These are phyloP conservation scores for Phortica variegata DNA, from an alignment of 1,140 invertebrate genomes.

Conservation along the genomic window DNA sequence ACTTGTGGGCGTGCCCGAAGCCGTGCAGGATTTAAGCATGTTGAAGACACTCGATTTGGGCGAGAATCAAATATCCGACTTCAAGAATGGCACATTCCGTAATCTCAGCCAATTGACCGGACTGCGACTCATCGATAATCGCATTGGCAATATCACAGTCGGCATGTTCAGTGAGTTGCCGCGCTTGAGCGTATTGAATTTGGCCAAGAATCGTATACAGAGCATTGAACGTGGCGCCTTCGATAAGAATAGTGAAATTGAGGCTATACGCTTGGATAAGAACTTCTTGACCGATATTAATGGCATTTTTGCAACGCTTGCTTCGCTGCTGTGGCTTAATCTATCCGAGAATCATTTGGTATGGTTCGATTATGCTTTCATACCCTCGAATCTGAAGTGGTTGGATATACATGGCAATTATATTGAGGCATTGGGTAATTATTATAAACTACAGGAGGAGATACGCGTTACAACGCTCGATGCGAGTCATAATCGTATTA, in stretches of 20 bases:
- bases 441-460: constrained; percentile 66
- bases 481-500: constrained; percentile 77
- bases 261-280: constrained; percentile 77
- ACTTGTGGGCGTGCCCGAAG: constrained; percentile 71
- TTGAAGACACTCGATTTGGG: constrained; percentile 78
- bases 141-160: constrained; percentile 73
- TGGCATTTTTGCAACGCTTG: constrained; percentile 72
- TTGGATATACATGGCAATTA: constrained; percentile 80
- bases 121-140: constrained; percentile 77
- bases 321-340: constrained; percentile 78
- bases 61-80: constrained; percentile 75
- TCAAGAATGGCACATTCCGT: constrained; percentile 71
- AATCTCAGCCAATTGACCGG: constrained; percentile 76
- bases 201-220: constrained; percentile 79
- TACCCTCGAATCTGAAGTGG: constrained; percentile 77
- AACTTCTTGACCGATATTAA: constrained; percentile 78
- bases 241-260: constrained; percentile 70
- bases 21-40: constrained; percentile 72
- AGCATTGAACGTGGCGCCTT: constrained; percentile 75
- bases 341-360: constrained; percentile 80
- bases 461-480: constrained; percentile 71
- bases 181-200: constrained; percentile 75
- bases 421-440: constrained; percentile 74
- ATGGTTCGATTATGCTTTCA: constrained; percentile 78
- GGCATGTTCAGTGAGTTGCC: constrained; percentile 72